A percentile compares a stretch with the other conserved stretches of the same genome.
Evolutionary conservation across 1,140 invertebrate genomes (phyloP).

Genomic region (Coelopa frigida): DNA sequence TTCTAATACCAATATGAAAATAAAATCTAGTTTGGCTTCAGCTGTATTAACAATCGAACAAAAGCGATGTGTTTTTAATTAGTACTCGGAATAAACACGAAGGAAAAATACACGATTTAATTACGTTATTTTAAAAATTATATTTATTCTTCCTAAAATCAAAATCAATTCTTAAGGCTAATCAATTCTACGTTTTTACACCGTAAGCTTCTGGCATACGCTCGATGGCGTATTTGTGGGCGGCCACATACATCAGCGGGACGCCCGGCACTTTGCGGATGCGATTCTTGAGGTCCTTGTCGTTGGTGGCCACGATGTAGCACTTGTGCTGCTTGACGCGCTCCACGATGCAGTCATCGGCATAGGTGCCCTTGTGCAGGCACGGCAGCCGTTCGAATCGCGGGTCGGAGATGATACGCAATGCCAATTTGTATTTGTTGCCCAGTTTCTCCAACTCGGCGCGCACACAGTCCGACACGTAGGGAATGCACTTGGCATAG

Average conservation of each 20-base stretch:
- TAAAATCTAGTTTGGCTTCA: no score
- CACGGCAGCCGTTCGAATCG: constrained; percentile 90
- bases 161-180: neutral
- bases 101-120: neutral
- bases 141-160: neutral
- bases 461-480: constrained; percentile 97
- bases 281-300: constrained; percentile 92
- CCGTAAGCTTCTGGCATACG: constrained; percentile 98
- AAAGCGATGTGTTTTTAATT: no score
- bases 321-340: constrained; percentile 97
- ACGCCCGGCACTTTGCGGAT: constrained; percentile 98
- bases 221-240: constrained; percentile 93
- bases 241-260: constrained; percentile 94
- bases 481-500: constrained; percentile 97
- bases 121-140: neutral
- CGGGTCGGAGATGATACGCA: constrained; percentile 93
- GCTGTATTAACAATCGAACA: neutral
- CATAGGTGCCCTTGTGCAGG: constrained; percentile 97
- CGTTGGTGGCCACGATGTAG: constrained; percentile 99
- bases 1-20: no score
- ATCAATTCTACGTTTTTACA: constrained; percentile 43
- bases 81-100: constrained; percentile 1
- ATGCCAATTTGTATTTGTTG: constrained; percentile 87
- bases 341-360: constrained; percentile 97
- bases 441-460: constrained; percentile 98